Evolutionary conservation across 2,113 vertebrate genomes (phyloP), one percentile per base, ranked within the genome.

Genomic region (Penelope pileata): DNA sequence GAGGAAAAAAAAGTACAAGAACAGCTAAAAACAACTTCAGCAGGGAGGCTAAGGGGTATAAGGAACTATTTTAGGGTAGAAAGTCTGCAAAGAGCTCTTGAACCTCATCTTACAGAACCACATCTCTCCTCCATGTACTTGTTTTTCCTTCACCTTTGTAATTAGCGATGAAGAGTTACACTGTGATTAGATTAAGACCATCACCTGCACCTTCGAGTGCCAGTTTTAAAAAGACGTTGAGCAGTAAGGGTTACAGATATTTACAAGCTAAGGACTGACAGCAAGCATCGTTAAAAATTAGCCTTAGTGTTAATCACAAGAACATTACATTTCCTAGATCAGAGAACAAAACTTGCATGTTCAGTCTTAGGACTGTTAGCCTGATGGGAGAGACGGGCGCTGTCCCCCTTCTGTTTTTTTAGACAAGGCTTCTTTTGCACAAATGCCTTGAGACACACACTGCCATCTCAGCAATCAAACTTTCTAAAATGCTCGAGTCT

Each of bases 161-260:
- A 38, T 27, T 10, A 64, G 22, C 13, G 19, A 18, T 42, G 72
- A 34, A 19, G 23, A 66, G 24, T 7, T 50, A 32, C 60, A 17
- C 36, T 58, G 62, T 7, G 6, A 4, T 0, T 6, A 2, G 21
- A 9, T 23, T 16, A 3, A 24, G 32, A 16, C 4, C 26, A 62
- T 32, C 19, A 6, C 27, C 43, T 32, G 5, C 42, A 38, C 58
- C 40, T 42, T 43, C n/a, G 1, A 4, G 9, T 8, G 51, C 13
- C 56, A n/a, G 7, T 9, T 63, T 2, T 5, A 4, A 45, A 48
- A 24, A 11, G 30, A 2, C 51, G 18, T 58, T 62, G 70, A 53
- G 7, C 13, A 6, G 2, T 34, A 21, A 2, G 15, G 43, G n/a
- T 43, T 24, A 15, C 1, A n/a, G 73, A 14, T 3, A 6, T 9